Evolutionary conservation across 2,113 vertebrate species (phyloP).

Genomic region (Synodontis membranacea): DNA sequence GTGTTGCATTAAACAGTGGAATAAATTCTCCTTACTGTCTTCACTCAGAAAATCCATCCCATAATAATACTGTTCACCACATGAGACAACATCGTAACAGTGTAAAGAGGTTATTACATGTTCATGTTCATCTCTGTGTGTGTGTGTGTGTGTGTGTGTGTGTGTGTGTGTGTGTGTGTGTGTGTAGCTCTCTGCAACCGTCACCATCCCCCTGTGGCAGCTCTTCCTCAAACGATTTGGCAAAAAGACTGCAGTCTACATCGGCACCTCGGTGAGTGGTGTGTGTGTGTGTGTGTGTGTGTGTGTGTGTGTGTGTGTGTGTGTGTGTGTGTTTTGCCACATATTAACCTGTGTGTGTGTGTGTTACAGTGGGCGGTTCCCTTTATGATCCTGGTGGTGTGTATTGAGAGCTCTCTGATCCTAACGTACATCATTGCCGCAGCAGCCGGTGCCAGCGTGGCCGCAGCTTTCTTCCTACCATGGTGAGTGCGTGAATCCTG

Average conservation of each 20-base stretch:
- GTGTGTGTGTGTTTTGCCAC: not conserved
- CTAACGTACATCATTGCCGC: slow-evolving; percentile 82
- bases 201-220: slow-evolving; percentile 92
- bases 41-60: not conserved
- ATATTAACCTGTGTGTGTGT: not conserved
- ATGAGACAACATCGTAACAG: not conserved
- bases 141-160: slow-evolving; percentile 16
- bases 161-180: slow-evolving; percentile 21
- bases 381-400: slow-evolving; percentile 82
- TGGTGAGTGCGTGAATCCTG: slow-evolving; percentile 75
- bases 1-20: not conserved
- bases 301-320: not conserved
- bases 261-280: slow-evolving; percentile 85
- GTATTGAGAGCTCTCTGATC: slow-evolving; percentile 75
- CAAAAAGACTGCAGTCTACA: slow-evolving; percentile 89
- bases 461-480: slow-evolving; percentile 86
- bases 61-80: not conserved
- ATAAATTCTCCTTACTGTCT: not conserved
- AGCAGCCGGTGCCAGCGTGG: slow-evolving; percentile 85
- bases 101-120: not conserved
- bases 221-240: slow-evolving; percentile 91
- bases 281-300: not conserved
- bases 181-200: slow-evolving; percentile 72
- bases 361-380: slow-evolving; percentile 82
- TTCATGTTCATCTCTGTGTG: not conserved